Evolutionary conservation across 2,113 vertebrate species (phyloP).

Genomic region (Nothocercus julius): DNA sequence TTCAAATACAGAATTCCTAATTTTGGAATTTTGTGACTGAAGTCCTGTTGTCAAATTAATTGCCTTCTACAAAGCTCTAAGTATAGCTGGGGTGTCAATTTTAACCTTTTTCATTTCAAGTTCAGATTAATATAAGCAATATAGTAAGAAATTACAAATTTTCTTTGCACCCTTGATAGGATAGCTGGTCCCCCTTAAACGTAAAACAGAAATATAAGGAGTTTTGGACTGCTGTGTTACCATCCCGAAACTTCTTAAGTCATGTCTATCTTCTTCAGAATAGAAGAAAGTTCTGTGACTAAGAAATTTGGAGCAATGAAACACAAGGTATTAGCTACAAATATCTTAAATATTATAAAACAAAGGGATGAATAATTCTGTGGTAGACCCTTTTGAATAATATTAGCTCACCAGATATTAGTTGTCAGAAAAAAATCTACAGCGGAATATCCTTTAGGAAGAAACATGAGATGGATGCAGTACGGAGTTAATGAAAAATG

Average conservation of each 20-base stretch:
- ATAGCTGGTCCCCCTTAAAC: neutral
- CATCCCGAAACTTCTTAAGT: neutral
- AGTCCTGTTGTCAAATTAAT: neutral
- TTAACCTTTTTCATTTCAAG: neutral
- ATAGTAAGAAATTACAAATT: neutral
- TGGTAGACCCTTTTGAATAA: neutral
- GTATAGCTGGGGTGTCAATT: neutral
- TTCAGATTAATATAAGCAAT: neutral
- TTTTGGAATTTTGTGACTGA: neutral
- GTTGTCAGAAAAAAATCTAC: neutral
- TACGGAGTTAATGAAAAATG: neutral
- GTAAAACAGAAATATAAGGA: neutral
- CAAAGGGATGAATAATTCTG: neutral
- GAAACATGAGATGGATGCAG: neutral
- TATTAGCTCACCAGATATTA: neutral
- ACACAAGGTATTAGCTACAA: neutral
- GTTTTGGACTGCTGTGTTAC: neutral
- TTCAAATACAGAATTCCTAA: neutral
- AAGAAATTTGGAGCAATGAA: neutral
- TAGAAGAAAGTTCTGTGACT: neutral
- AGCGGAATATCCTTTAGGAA: neutral
- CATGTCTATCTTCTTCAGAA: neutral
- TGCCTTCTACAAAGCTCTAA: neutral
- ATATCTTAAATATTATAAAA: neutral
- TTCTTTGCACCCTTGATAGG: neutral